Evolutionary conservation across 2,888 invertebrate species (phyloP), one percentile per base, ranked within the genome.

Genomic region (Papilio demoleus): DNA sequence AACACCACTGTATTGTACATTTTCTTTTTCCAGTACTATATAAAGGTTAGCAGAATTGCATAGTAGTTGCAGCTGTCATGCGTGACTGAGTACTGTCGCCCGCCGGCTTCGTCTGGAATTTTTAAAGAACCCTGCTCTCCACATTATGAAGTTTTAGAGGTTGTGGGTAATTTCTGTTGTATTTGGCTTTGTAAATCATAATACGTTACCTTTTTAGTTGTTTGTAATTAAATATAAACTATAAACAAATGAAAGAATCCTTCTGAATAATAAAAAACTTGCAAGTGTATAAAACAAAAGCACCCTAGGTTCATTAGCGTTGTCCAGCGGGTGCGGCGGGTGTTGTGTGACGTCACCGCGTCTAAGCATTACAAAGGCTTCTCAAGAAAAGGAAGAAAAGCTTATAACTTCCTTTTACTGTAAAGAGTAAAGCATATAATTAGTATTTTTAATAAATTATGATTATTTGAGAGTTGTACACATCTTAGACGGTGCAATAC

Each of bases 321-420:
- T n/a, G 53, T 6, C 9, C 4, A n/a, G 47, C 4, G 19, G 53
- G 53, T 5, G n/a, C 5, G n/a, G 42, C 0, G 19, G 4, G 42
- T n/a, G 50, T 9, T 53, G 2, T 31, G 27, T 27, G 53, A 53
- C 53, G 27, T 31, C 31, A n/a, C 53, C n/a, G 8, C 31, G 31
- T 56, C 27, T 56, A 17, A 56, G 53, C 31, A 56, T 11, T 56
- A 31, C 27, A 56, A 56, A 56, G 53, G 53, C 53, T 56, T 56
- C 53, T 31, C 11, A 56, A 31, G 31, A 9, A 17, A 17, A n/a
- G 27, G 17, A 31, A 56, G 53, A 27, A n/a, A 53, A 53, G 31
- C 31, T 2, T 53, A 24, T 6, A 56, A 31, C 31, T 56, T 56
- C 31, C 8, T 8, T 31, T 1, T 31, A 56, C n/a, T 27, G 27